phyloP scores from a whole-genome alignment of 2,797 vertebrate species.

The Mico argentatus region DNA sequence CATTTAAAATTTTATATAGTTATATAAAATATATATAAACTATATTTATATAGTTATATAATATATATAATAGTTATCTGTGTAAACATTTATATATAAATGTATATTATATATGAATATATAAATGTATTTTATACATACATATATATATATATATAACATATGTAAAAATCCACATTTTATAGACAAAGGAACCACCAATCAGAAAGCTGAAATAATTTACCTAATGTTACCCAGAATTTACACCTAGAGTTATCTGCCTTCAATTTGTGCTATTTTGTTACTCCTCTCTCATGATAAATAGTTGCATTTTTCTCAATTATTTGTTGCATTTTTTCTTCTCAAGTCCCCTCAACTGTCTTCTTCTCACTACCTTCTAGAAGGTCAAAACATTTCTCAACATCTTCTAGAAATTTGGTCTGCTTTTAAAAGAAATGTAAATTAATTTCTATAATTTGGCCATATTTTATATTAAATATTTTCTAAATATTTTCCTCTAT shows the following conservation, averaged over 20 bases:
- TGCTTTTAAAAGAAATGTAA: not conserved
- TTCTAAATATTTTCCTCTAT: not conserved
- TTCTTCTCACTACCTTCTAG: not conserved
- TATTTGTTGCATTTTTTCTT: not conserved
- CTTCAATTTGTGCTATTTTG: not conserved
- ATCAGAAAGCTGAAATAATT: not conserved
- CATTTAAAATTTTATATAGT: not conserved
- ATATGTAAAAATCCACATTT: not conserved
- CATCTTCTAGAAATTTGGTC: not conserved
- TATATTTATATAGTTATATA: not conserved
- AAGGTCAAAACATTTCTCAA: not conserved
- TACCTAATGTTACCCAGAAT: not conserved
- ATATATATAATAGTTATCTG: not conserved
- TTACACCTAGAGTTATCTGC: not conserved
- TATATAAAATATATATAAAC: not conserved
- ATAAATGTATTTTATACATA: not conserved
- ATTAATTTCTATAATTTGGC: not conserved
- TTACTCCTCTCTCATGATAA: not conserved
- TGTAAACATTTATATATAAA: not conserved
- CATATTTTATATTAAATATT: not conserved
- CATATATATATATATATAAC: not conserved
- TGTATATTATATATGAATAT: not conserved
- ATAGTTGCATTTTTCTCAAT: not conserved
- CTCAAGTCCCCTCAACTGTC: not conserved
- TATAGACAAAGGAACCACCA: not conserved